Evolutionary conservation across 1,140 invertebrate genomes (phyloP).

Genomic region (Apis dorsata): DNA sequence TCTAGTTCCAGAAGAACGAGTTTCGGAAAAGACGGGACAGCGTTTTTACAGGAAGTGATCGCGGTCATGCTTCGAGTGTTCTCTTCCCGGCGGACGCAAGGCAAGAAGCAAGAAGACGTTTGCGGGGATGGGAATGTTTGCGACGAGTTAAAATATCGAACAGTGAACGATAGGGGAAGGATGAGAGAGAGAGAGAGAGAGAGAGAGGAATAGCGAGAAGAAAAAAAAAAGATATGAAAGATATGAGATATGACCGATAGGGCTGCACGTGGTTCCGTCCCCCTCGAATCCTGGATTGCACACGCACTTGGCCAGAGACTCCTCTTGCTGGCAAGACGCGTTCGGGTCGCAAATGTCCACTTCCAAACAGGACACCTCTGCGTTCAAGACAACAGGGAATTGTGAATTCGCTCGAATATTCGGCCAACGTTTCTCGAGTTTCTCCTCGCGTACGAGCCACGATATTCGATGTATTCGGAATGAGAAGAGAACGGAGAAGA

Average conservation of each 20-base stretch:
- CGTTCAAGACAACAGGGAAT: slow-evolving; percentile 65
- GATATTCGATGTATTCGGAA: neutral
- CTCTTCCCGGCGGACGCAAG: no score
- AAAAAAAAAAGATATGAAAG: slow-evolving; percentile 37
- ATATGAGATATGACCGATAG: slow-evolving; percentile 80
- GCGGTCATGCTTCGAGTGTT: no score
- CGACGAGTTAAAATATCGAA: no score
- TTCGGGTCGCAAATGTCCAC: slow-evolving; percentile 87
- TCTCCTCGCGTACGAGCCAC: neutral
- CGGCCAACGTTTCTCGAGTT: neutral
- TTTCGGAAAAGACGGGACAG: neutral
- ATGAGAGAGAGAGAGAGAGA: neutral
- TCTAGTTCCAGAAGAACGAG: neutral
- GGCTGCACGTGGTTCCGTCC: slow-evolving; percentile 86
- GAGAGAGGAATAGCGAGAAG: neutral
- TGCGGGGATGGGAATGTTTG: no score
- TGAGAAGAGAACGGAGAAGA: neutral
- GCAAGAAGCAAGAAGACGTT: no score
- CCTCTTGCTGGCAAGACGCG: slow-evolving; percentile 86
- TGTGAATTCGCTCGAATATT: neutral
- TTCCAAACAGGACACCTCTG: slow-evolving; percentile 84
- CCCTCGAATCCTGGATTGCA: slow-evolving; percentile 90
- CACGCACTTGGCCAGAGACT: slow-evolving; percentile 85
- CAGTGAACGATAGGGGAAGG: no score
- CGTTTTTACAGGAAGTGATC: no score